A percentile compares a stretch with the other conserved stretches of the same genome.
Conservation (phyloP, 2,888 invertebrate genomes). For the Leucoma salicis region DNA sequence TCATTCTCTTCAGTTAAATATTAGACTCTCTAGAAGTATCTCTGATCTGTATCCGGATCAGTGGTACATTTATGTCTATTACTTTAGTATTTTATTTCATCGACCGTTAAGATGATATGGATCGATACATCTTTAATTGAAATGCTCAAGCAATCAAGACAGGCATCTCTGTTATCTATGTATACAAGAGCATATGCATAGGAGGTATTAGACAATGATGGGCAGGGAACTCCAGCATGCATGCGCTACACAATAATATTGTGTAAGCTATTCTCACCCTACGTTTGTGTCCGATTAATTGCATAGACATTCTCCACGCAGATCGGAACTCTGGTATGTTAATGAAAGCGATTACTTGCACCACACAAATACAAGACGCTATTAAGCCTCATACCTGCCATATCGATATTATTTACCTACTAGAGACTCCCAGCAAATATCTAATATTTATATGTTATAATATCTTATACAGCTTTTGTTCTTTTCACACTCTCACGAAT, state of each 20-base stretch:
- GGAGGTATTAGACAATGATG: constrained; percentile 26
- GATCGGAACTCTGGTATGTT: constrained; percentile 61
- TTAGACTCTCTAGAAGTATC: no score
- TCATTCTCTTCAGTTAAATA: no score
- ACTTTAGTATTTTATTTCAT: no score
- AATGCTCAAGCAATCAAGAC: background rate
- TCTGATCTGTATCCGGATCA: no score
- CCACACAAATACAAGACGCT: constrained; percentile 36
- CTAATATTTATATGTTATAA: constrained; percentile 47
- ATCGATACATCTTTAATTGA: background rate
- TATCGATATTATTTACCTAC: constrained; percentile 44
- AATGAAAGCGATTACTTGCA: constrained; percentile 73
- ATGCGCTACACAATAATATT: constrained; percentile 30
- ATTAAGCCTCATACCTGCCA: constrained; percentile 18
- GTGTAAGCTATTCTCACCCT: constrained; percentile 52
- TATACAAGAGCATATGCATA: constrained; percentile 2
- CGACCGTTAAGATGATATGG: background rate
- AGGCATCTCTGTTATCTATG: constrained; percentile 4
- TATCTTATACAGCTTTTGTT: constrained; percentile 55
- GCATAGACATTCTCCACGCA: constrained; percentile 64
- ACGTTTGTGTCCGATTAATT: constrained; percentile 71
- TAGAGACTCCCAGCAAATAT: constrained; percentile 25
- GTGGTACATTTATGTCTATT: no score
- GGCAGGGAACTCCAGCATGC: constrained; percentile 31
- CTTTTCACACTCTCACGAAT: constrained; percentile 55